Evolutionary conservation across 92 coral and sea anemone genomes (phyloP), one percentile per base, ranked within the genome.

Genomic region (Umimayanthus chanpuru): DNA sequence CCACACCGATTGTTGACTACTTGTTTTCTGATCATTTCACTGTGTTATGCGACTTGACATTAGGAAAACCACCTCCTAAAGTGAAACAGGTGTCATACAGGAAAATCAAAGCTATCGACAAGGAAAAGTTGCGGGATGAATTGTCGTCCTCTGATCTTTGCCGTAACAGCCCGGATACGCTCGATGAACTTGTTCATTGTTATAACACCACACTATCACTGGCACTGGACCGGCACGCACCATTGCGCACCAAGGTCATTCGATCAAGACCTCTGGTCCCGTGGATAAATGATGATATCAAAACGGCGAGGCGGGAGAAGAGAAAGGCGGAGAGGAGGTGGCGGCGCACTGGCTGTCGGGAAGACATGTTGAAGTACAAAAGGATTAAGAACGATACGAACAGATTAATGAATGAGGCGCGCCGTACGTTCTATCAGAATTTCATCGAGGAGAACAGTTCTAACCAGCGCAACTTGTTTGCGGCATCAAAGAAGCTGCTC

Each of bases 271-370:
- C 89, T n/a, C 67, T 91, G 11, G 93, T 86, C 58, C 93, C 93
- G 9, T 90, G 93, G 93, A 78, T 79, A 76, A 81, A 81, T 67
- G 90, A 87, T 29, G 85, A 90, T 16, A 86, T 90, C 55, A 86
- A 82, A 39, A 81, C 18, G 6, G 91, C 91, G 72, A 91, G 91
- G 86, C 80, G 89, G 15, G 88, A 90, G 79, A 87, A 81, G 53
- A 50, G 93, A 67, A 90, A 87, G 87, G 90, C 90, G 43, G 88
- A 90, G 86, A 84, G 89, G 41, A 88, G 67, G 85, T 91, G 93
- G 93, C 91, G 93, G 29, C 81, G 93, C 15, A 90, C n/a, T n/a
- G n/a, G n/a, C n/a, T n/a, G n/a, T n/a, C n/a, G n/a, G n/a, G n/a
- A n/a, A n/a, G n/a, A n/a, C n/a, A n/a, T n/a, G n/a, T n/a, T n/a